These are phyloP conservation scores for Drosophila bipectinata DNA, from an alignment of 1,140 invertebrate genomes.

Conservation along the genomic window DNA sequence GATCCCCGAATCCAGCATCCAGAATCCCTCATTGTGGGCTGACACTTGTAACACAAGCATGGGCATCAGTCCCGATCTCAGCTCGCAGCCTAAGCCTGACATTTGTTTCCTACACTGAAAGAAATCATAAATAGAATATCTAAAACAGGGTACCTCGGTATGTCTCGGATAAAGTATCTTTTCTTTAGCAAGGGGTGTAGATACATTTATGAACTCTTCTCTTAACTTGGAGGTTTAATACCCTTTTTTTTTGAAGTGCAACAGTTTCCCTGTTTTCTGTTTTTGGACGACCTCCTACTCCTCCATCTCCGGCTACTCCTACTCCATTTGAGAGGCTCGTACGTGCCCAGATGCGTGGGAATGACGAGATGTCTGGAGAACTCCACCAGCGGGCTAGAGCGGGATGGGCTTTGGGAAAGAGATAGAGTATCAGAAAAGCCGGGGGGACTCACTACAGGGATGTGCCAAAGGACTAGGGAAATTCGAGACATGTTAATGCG, in stretches of 20 bases:
- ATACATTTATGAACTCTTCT: too few relatives aligned
- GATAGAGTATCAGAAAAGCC: background rate
- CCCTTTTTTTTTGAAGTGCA: background rate
- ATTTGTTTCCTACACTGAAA: conserved; percentile 64
- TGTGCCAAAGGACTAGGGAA: conserved; percentile 42
- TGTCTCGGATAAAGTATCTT: too few relatives aligned
- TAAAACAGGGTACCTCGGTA: too few relatives aligned
- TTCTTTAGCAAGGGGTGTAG: too few relatives aligned
- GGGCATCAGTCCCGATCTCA: conserved; percentile 39
- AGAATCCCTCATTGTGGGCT: conserved; percentile 41
- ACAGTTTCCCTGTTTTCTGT: conserved; percentile 20
- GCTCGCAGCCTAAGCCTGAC: conserved; percentile 47
- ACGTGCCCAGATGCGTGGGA: conserved; percentile 81
- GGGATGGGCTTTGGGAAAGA: conserved; percentile 6
- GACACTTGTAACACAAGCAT: conserved; percentile 76
- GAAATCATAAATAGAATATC: background rate
- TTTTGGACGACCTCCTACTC: conserved; percentile 17
- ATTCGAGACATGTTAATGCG: conserved; percentile 77
- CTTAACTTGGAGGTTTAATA: background rate
- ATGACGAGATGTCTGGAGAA: conserved; percentile 67
- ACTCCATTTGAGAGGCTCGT: conserved; percentile 61
- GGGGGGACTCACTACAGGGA: background rate
- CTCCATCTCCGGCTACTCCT: conserved; percentile 36
- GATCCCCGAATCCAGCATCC: background rate
- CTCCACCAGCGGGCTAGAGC: conserved; percentile 1